Evolutionary conservation across 2,888 invertebrate species (phyloP).

Genomic region (Oxystoma pomonae): DNA sequence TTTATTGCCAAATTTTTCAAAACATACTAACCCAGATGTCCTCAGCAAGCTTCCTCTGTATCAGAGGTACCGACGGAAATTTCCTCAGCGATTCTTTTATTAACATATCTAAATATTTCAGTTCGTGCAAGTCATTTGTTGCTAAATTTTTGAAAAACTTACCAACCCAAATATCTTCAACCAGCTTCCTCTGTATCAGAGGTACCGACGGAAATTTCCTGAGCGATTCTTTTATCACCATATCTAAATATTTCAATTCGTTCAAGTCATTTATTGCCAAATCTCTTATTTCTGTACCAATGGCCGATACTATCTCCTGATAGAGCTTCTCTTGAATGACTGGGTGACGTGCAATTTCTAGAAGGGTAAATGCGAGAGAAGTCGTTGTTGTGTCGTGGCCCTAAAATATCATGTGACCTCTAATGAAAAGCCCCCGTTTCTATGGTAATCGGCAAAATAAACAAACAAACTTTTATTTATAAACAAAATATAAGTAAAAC

Average conservation of each 20-base stretch:
- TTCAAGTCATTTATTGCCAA: constrained; percentile 30
- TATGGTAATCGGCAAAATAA: too few species aligned
- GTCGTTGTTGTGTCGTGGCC: constrained; percentile 54
- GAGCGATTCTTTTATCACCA: constrained; percentile 54
- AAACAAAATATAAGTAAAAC: too few species aligned
- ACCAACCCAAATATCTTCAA: constrained; percentile 43
- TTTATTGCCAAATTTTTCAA: too few species aligned
- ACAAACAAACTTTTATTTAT: too few species aligned
- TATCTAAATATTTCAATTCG: constrained; percentile 49
- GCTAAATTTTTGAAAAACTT: too few species aligned
- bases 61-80: too few species aligned
- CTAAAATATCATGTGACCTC: too few species aligned
- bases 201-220: constrained; percentile 54
- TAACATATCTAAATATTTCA: too few species aligned
- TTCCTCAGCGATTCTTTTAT: too few species aligned
- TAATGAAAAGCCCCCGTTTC: too few species aligned
- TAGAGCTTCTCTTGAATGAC: constrained; percentile 42
- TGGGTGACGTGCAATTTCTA: constrained; percentile 48
- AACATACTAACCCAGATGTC: constrained; percentile 40
- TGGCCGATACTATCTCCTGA: constrained; percentile 27
- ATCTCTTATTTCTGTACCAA: constrained; percentile 12
- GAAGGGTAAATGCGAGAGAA: constrained; percentile 50
- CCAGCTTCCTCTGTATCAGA: constrained; percentile 45
- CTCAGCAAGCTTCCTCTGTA: constrained; percentile 44
- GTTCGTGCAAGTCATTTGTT: too few species aligned